phyloP scores from a whole-genome alignment of 1,140 invertebrate species.

The Drosophila parvula region DNA sequence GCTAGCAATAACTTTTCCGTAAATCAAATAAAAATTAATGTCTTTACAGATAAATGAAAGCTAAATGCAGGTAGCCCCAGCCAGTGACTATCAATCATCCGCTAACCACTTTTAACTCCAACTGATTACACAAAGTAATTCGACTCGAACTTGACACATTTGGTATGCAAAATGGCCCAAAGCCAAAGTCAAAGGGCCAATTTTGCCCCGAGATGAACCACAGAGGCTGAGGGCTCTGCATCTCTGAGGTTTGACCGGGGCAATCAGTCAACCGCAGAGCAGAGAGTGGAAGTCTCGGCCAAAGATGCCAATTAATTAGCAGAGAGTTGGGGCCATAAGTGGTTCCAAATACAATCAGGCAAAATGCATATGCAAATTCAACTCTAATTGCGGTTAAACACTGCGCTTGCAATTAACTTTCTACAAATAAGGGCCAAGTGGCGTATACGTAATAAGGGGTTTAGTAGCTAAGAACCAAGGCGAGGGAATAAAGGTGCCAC shows the following conservation, averaged over 20 bases:
- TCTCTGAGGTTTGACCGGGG: slow-evolving; percentile 32
- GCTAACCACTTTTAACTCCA: slow-evolving; percentile 1
- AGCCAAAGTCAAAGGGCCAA: slow-evolving; percentile 43
- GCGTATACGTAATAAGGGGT: slow-evolving; percentile 48
- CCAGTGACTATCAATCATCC: slow-evolving; percentile 12
- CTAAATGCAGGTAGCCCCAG: slow-evolving; percentile 2
- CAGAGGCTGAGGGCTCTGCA: slow-evolving; percentile 1
- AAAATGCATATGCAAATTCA: slow-evolving; percentile 21
- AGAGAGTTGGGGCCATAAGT: slow-evolving; percentile 21
- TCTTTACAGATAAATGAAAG: neutral
- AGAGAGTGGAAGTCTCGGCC: slow-evolving; percentile 22
- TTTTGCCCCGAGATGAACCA: slow-evolving; percentile 10
- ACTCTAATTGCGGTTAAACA: slow-evolving; percentile 37
- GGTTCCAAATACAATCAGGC: slow-evolving; percentile 5
- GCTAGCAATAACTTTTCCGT: too few relatives aligned
- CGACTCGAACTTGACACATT: slow-evolving; percentile 63
- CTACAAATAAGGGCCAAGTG: neutral
- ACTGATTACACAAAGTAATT: slow-evolving; percentile 38
- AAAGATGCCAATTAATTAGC: slow-evolving; percentile 47
- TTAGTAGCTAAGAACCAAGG: neutral
- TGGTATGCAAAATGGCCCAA: slow-evolving; percentile 64
- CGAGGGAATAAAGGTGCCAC: neutral
- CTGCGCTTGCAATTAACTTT: slow-evolving; percentile 24
- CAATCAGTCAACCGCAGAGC: slow-evolving; percentile 38
- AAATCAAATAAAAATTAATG: neutral